These are phyloP conservation scores for Ochotona curzoniae DNA, from an alignment of 2,113 vertebrate species.

Conservation along the genomic window DNA sequence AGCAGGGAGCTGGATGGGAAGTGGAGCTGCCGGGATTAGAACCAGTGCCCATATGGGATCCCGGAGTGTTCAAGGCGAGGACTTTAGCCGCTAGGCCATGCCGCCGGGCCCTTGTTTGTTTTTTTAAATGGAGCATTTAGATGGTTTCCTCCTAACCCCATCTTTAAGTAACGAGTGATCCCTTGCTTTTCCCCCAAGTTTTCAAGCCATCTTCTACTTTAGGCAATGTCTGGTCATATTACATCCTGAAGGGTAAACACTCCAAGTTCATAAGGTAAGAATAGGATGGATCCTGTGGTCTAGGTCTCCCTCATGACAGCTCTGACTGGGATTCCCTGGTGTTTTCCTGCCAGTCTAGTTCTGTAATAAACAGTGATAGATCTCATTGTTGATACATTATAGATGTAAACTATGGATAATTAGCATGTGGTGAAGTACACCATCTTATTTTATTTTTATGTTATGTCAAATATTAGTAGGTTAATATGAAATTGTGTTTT, in stretches of 20 bases:
- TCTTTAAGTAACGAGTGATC: background rate
- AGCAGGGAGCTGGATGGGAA: no score
- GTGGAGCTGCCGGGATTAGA: no score
- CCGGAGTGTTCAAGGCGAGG: no score
- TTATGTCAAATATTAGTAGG: background rate
- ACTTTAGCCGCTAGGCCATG: no score
- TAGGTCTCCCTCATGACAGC: background rate
- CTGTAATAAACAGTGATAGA: background rate
- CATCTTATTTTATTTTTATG: slow-evolving; percentile 30
- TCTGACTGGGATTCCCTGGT: background rate
- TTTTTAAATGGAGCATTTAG: background rate
- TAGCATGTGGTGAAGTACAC: background rate
- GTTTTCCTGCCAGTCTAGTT: background rate
- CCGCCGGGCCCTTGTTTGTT: no score
- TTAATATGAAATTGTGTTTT: slow-evolving; percentile 13
- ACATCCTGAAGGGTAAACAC: background rate
- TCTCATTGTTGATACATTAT: background rate
- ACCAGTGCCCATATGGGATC: no score
- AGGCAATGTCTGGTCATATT: background rate
- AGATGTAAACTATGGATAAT: background rate
- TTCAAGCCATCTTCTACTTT: background rate
- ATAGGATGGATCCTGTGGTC: background rate
- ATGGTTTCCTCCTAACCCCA: background rate
- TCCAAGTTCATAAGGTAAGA: background rate
- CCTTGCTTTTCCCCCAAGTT: background rate